phyloP scores from a whole-genome alignment of 2,797 vertebrate species.

The Enoplosus armatus region DNA sequence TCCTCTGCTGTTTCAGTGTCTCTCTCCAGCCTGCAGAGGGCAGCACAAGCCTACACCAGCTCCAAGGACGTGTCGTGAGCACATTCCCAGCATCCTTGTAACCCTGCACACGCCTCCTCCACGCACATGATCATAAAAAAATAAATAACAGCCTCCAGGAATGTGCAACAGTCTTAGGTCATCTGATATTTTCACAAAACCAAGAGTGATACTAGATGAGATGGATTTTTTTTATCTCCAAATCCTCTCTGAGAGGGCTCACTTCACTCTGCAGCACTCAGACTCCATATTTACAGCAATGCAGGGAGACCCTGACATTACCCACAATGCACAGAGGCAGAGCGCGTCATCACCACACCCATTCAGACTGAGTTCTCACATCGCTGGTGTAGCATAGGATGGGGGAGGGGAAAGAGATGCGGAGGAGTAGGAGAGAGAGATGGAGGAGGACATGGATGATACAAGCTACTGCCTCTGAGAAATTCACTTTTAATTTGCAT shows the following conservation, averaged over 20 bases:
- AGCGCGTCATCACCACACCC: conserved; percentile 84
- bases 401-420: conserved; percentile 79
- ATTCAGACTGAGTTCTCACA: conserved; percentile 71
- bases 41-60: conserved; percentile 60
- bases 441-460: conserved; percentile 67
- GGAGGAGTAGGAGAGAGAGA: conserved; percentile 59
- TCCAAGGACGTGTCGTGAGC: conserved; percentile 68
- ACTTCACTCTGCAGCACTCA: conserved; percentile 41
- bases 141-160: conserved; percentile 21
- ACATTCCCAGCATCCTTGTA: conserved; percentile 48
- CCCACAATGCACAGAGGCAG: conserved; percentile 83
- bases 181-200: conserved; percentile 36
- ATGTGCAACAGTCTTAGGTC: conserved; percentile 26
- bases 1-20: conserved; percentile 37
- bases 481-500: conserved; percentile 59
- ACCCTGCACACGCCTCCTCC: conserved; percentile 54
- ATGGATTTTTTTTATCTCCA: conserved; percentile 9
- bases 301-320: conserved; percentile 80
- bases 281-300: conserved; percentile 79
- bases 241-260: conserved; percentile 12
- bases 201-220: conserved; percentile 9
- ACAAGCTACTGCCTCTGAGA: conserved; percentile 49
- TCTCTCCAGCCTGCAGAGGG: conserved; percentile 75
- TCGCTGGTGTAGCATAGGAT: conserved; percentile 71
- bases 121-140: conserved; percentile 32